Evolutionary conservation across 2,113 vertebrate genomes (phyloP).

Genomic region (Grammomys surdaster): DNA sequence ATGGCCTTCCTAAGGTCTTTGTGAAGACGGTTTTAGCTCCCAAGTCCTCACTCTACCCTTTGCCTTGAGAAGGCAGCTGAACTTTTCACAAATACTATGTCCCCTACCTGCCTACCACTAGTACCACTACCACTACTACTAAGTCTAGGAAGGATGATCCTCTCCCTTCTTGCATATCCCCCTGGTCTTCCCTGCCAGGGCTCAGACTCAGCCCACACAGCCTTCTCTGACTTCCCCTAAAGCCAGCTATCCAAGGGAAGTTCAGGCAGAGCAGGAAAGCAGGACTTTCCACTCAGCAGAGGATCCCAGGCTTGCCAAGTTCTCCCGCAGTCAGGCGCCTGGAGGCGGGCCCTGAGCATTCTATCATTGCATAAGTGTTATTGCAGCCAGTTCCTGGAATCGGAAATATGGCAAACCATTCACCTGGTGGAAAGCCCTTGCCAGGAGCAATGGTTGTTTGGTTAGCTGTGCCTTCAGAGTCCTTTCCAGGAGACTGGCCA

Average conservation of each 20-base stretch:
- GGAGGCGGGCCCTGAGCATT: constrained; percentile 47
- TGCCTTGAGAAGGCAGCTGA: neutral
- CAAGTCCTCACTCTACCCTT: neutral
- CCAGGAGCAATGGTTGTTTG: constrained; percentile 51
- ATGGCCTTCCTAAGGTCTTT: neutral
- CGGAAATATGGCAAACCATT: constrained; percentile 78
- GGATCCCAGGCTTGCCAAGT: constrained; percentile 60
- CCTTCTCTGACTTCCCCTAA: neutral
- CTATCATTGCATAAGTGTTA: constrained; percentile 58
- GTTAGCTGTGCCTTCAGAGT: constrained; percentile 66
- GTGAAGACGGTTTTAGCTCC: neutral
- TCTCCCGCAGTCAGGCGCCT: constrained; percentile 75
- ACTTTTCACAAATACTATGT: neutral
- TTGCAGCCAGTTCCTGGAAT: constrained; percentile 81
- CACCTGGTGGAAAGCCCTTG: constrained; percentile 79
- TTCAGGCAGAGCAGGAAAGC: constrained; percentile 72
- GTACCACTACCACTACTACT: too few relatives aligned
- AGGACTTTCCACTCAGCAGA: constrained; percentile 69
- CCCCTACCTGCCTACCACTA: neutral
- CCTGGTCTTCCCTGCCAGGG: neutral
- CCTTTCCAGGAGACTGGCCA: constrained; percentile 57
- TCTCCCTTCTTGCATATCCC: too few relatives aligned
- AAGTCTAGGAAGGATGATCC: accelerated
- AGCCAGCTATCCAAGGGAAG: neutral
- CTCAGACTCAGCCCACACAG: neutral